phyloP scores from a whole-genome alignment of 2,888 invertebrate genomes.

The Drosophila ustulata region DNA sequence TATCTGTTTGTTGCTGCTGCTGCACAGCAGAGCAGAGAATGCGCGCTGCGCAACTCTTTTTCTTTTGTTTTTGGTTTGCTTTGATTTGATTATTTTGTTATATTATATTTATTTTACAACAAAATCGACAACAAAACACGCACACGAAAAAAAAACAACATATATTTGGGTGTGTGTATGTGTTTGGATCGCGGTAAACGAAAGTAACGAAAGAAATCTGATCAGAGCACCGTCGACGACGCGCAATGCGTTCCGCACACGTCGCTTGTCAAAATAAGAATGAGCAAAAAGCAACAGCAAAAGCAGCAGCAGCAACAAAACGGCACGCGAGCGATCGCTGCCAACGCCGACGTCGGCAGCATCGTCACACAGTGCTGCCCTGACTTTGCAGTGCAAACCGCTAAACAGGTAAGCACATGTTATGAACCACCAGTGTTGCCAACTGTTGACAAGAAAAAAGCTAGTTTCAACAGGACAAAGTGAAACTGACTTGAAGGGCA shows the following conservation, averaged over 20 bases:
- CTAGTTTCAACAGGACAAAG: neutral
- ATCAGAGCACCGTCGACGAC: constrained; percentile 42
- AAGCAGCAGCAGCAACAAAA: constrained; percentile 35
- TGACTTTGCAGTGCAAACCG: constrained; percentile 8
- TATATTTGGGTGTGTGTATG: constrained; percentile 2
- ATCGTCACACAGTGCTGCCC: constrained; percentile 25
- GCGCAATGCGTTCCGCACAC: constrained; percentile 62
- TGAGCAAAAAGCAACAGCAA: constrained; percentile 62
- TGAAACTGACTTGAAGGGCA: too few species aligned
- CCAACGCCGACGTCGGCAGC: constrained; percentile 36
- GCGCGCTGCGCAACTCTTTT: constrained; percentile 3
- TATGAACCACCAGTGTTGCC: neutral
- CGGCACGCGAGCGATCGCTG: constrained; percentile 68
- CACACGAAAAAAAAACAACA: constrained; percentile 2
- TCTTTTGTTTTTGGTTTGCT: neutral
- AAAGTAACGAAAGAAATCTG: constrained; percentile 53
- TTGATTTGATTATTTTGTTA: neutral
- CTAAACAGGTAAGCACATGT: constrained; percentile 9
- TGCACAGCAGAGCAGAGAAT: neutral
- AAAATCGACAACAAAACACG: constrained; percentile 5
- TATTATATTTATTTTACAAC: too few species aligned
- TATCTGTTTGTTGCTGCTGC: constrained; percentile 5
- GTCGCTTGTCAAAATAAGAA: constrained; percentile 74
- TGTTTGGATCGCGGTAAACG: constrained; percentile 35
- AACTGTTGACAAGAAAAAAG: neutral